These are phyloP conservation scores for Pocota personata DNA, from an alignment of 2,888 invertebrate genomes.

Conservation along the genomic window DNA sequence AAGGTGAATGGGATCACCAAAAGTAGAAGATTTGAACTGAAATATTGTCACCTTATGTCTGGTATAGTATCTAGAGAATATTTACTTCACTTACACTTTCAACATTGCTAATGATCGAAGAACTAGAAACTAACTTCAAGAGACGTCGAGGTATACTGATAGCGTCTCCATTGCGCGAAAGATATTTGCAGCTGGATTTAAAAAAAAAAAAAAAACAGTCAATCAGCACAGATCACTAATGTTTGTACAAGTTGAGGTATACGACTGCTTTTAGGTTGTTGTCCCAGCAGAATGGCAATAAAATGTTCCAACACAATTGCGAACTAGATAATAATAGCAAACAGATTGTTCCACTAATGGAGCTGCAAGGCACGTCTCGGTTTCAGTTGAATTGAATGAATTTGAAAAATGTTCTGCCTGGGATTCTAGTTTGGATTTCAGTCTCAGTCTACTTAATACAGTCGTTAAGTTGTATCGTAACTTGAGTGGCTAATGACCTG, in stretches of 20 bases:
- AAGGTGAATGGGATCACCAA: slow-evolving; percentile 6
- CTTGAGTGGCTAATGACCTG: too few species aligned
- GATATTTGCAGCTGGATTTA: background rate
- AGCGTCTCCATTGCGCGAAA: background rate
- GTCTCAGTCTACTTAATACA: too few species aligned
- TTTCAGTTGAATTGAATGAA: background rate
- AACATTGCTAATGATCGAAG: background rate
- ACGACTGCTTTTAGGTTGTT: background rate
- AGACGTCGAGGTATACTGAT: slow-evolving; percentile 12
- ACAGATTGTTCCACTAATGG: background rate
- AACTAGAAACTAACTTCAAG: background rate
- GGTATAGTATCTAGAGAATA: background rate
- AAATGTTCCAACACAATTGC: background rate
- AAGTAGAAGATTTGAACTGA: slow-evolving; percentile 6
- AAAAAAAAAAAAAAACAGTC: background rate
- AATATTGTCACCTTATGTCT: background rate
- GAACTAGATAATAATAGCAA: background rate
- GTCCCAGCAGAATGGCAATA: background rate
- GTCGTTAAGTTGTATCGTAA: too few species aligned
- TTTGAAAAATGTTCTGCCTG: background rate
- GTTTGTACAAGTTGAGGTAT: background rate
- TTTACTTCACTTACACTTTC: slow-evolving; percentile 23
- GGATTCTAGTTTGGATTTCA: too few species aligned
- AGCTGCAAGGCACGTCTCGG: background rate
- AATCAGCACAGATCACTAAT: background rate